Evolutionary conservation across 2,113 vertebrate genomes (phyloP).

Genomic region (Oceanites oceanicus): DNA sequence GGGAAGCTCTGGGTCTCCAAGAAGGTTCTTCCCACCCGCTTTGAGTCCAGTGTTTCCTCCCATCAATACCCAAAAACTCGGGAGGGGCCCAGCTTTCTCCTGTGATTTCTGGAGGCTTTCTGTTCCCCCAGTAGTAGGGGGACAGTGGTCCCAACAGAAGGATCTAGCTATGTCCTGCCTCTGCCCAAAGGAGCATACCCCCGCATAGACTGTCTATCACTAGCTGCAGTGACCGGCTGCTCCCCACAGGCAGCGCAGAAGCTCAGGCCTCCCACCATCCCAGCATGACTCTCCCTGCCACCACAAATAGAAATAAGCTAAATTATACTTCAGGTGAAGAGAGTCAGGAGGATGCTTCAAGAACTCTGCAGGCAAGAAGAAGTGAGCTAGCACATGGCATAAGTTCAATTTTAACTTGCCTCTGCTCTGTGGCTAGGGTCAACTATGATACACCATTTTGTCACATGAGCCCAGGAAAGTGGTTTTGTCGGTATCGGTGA

Average conservation of each 20-base stretch:
- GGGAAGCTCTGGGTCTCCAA: background rate
- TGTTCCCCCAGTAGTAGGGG: background rate
- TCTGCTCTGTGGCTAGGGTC: background rate
- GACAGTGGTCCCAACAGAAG: background rate
- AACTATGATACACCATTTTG: background rate
- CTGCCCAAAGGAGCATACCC: rapidly evolving
- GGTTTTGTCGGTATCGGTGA: background rate
- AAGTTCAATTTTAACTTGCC: background rate
- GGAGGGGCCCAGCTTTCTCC: background rate
- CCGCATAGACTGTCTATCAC: background rate
- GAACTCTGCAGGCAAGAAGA: background rate
- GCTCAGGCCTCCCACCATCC: background rate
- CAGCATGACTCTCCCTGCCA: background rate
- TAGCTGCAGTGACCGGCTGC: background rate
- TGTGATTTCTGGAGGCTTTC: background rate
- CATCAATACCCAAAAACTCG: background rate
- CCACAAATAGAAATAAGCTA: background rate
- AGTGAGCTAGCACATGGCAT: background rate
- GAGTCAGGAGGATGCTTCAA: background rate
- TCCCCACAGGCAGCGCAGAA: background rate
- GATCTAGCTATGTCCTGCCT: background rate
- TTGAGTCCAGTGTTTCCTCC: background rate
- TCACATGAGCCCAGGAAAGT: background rate
- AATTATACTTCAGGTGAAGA: background rate
- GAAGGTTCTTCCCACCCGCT: background rate